Base-by-base conservation (phyloP, 2,888 invertebrate genomes). In the Plutella xylostella region DNA sequence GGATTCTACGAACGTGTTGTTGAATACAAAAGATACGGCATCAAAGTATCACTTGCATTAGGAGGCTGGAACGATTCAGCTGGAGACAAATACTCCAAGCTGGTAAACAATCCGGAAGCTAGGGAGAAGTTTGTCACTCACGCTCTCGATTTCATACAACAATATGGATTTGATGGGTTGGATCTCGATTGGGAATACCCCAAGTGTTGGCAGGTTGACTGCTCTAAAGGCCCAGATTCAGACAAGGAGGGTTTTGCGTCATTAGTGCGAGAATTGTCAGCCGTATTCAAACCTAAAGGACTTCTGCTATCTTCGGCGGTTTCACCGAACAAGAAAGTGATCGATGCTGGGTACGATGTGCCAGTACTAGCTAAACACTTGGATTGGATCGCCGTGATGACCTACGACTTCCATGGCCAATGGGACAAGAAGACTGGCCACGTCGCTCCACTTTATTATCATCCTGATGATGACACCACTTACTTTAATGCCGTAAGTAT, bases 51-150 rank as follows among this genome's bases (percentile, higher is more conserved):
- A 0, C 74, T 97, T 11, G 96, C 94, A 1, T 83, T 97, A 19
- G 97, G 97, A n/a, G 97, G 97, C 2, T 97, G 97, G 96, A 96
- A 95, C 63, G 95, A 97, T 69, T 96, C 95, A 0, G 90, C 89
- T 28, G 94, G 94, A 0, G 94, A 94, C 64, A 96, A 96, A 63
- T 96, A 96, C 71, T 94, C 94, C 19, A 87, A 91, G 48, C 69
- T 96, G 18, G 95, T 94, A 1, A 92, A 94, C 58, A 90, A 87
- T 63, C 89, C 92, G 0, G 67, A 86, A 1, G 89, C 93, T 0
- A 86, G 95, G 42, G 83, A 85, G 0, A 87, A 88, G 51, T 96
- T 96, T 60, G 88, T 94, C 7, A 83, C 85, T 4, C 91, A 95
- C 55, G 90, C 89, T 0, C 60, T 95, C 1, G 84, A 89, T 51